Evolutionary conservation across 2,113 vertebrate genomes (phyloP).

Genomic region (Corynorhinus townsendii): DNA sequence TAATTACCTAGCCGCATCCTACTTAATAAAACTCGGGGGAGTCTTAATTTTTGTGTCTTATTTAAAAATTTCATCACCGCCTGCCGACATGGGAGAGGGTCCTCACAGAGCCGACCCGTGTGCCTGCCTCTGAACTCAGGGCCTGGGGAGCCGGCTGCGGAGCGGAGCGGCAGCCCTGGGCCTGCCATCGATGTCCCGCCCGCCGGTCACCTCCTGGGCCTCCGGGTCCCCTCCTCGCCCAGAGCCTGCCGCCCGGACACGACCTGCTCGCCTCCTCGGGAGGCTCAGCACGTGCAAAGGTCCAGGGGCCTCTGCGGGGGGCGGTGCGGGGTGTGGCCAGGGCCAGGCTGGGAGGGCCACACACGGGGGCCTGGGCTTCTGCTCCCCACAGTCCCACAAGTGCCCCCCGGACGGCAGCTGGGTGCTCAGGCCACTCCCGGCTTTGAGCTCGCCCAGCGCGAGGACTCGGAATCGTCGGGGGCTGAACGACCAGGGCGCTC

Average conservation of each 20-base stretch:
- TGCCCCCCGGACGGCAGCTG: too few species aligned
- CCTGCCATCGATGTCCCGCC: neutral
- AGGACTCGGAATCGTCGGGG: rapidly evolving
- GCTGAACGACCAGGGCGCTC: neutral
- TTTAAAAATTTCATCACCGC: constrained; percentile 59
- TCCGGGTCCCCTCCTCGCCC: neutral
- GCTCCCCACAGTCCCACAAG: too few species aligned
- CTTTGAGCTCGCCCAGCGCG: rapidly evolving
- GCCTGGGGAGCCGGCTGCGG: neutral
- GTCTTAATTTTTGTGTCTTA: constrained; percentile 72
- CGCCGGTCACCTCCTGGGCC: neutral
- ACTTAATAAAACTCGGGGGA: constrained; percentile 81
- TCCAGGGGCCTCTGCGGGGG: neutral
- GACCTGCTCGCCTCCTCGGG: neutral
- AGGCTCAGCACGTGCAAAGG: neutral
- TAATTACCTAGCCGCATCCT: constrained; percentile 81
- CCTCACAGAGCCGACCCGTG: neutral
- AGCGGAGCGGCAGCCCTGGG: rapidly evolving
- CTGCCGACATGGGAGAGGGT: neutral
- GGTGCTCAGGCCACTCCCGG: rapidly evolving
- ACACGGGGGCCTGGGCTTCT: rapidly evolving
- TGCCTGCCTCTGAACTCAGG: neutral
- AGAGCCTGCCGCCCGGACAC: rapidly evolving
- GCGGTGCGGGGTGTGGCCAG: rapidly evolving
- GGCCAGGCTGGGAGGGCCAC: rapidly evolving